Evolutionary conservation across 2,797 vertebrate genomes (phyloP), one percentile per base, ranked within the genome.

Genomic region (Macropodus opercularis): DNA sequence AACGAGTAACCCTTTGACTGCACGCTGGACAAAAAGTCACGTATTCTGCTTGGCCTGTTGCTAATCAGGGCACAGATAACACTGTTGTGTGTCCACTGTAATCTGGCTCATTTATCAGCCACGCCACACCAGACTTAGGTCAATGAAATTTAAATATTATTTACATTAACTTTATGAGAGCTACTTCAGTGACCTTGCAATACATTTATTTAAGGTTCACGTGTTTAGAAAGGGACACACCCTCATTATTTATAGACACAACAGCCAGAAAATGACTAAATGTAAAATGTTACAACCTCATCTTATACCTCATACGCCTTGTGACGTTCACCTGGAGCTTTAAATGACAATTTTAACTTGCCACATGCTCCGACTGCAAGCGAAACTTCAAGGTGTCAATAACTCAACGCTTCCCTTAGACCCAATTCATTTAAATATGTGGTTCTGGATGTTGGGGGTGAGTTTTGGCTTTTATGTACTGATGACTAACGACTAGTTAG

Each of bases 1-100:
- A 67, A 56, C 8, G 2, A 32, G 46, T 50, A n/a, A 62, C 60
- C 38, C n/a, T 26, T 65, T 3, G 38, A 32, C 36, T 26, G 8
- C 12, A 9, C 13, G 26, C 21, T n/a, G n/a, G n/a, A n/a, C n/a
- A n/a, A n/a, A n/a, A n/a, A n/a, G n/a, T n/a, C n/a, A n/a, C n/a
- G n/a, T n/a, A n/a, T n/a, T 1, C 26, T 52, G 40, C 36, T 23
- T 50, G 12, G 2, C 18, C 23, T 23, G 26, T 21, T 34, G 27
- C n/a, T 13, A 24, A 32, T 38, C 21, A 23, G 3, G 18, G 52
- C 5, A 11, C 22, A 24, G 23, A 17, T 18, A 50, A 23, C 32
- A 11, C n/a, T 29, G 18, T 48, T 35, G 39, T 23, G 17, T 2
- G 3, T 57, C 8, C 26, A 52, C 26, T 13, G 19, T 32, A 18